Conservation (phyloP, 2,113 vertebrate species). For the Chionis minor region DNA sequence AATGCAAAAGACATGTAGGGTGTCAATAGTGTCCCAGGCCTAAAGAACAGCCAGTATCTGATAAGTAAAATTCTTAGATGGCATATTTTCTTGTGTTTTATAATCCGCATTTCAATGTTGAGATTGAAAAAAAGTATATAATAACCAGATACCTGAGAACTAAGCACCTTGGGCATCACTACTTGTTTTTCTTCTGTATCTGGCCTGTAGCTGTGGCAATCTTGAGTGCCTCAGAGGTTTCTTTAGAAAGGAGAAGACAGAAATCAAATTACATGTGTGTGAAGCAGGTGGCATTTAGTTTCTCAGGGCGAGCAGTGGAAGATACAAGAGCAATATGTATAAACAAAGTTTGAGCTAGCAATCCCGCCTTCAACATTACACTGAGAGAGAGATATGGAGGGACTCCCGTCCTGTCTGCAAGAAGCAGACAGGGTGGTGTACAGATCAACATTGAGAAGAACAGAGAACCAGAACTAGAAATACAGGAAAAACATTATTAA, state of each 20-base stretch:
- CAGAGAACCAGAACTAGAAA: neutral
- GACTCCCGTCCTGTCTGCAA: neutral
- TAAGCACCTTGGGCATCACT: neutral
- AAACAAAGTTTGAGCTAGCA: neutral
- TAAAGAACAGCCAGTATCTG: neutral
- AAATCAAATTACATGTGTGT: neutral
- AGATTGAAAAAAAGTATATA: neutral
- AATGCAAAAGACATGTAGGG: neutral
- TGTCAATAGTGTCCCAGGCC: neutral
- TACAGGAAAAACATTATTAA: neutral
- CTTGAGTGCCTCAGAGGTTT: neutral
- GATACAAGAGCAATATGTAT: neutral
- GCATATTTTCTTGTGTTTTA: neutral
- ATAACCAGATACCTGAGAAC: neutral
- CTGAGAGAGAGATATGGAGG: rapidly evolving
- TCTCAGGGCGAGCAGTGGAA: neutral
- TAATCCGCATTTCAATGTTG: neutral
- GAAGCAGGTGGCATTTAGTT: neutral
- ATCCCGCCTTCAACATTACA: neutral
- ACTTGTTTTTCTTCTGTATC: neutral
- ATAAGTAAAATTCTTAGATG: neutral
- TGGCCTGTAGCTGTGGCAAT: neutral
- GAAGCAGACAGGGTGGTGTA: neutral
- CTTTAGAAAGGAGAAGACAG: neutral
- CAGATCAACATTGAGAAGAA: rapidly evolving